These are phyloP conservation scores for Acholoe squamosa DNA, from an alignment of 2,888 invertebrate species.

Conservation along the genomic window DNA sequence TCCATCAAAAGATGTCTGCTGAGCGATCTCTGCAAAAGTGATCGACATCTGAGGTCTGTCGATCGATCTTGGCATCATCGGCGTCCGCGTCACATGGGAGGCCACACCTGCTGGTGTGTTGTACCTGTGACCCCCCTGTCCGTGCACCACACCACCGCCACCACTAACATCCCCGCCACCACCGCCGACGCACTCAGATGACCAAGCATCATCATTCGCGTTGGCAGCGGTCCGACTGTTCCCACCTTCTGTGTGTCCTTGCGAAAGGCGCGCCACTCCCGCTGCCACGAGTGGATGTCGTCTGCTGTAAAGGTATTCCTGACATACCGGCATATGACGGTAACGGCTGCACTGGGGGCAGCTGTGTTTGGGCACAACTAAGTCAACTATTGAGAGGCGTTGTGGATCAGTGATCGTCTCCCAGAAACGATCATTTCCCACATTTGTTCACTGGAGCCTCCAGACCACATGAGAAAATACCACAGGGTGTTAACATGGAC, in stretches of 20 bases:
- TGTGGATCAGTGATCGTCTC: no score
- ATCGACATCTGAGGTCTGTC: not conserved
- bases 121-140: not conserved
- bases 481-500: no score
- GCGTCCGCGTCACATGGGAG: not conserved
- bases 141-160: not conserved
- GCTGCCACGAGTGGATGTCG: not conserved
- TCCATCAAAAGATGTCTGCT: constrained; percentile 26
- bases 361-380: not conserved
- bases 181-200: constrained; percentile 13
- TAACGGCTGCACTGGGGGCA: not conserved
- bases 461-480: no score
- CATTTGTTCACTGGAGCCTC: no score
- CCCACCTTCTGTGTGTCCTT: not conserved
- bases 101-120: not conserved
- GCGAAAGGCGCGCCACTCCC: not conserved
- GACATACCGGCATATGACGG: constrained; percentile 10
- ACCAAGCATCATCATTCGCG: constrained; percentile 35
- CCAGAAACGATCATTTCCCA: no score
- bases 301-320: constrained; percentile 29
- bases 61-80: not conserved
- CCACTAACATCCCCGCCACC: not conserved
- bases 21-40: not conserved
- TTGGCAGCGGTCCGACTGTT: constrained; percentile 14
- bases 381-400: no score